These are phyloP conservation scores for Dryobates pubescens DNA, from an alignment of 2,797 vertebrate species.

Conservation along the genomic window DNA sequence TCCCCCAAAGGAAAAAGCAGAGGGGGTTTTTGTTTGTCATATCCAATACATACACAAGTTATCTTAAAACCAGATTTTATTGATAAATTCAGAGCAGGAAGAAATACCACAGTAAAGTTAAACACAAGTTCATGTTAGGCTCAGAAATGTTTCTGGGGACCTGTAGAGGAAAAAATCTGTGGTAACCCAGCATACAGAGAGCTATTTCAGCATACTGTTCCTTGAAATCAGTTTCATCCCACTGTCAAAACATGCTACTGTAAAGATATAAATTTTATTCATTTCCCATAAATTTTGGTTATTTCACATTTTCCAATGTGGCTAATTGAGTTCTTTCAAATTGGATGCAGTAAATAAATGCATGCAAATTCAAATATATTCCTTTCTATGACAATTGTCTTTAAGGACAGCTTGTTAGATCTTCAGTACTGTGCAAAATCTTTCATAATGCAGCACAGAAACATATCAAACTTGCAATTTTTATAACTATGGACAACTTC, in stretches of 20 bases:
- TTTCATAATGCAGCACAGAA: not conserved
- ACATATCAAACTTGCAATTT: not conserved
- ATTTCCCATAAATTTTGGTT: not conserved
- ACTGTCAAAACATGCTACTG: not conserved
- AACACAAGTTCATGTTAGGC: not conserved
- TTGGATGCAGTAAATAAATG: not conserved
- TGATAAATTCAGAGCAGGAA: constrained; percentile 43
- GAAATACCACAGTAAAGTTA: constrained; percentile 18
- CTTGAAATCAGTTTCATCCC: not conserved
- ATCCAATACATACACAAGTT: constrained; percentile 34
- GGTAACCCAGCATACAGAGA: not conserved
- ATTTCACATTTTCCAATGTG: not conserved
- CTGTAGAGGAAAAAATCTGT: not conserved
- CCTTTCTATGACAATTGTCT: not conserved
- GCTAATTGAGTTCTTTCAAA: not conserved
- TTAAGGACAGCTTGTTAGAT: not conserved
- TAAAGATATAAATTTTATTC: not conserved
- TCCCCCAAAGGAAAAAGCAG: not conserved
- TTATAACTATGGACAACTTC: not conserved
- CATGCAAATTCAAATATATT: constrained; percentile 8
- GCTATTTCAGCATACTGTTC: not conserved
- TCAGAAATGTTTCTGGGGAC: not conserved
- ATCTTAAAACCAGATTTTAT: constrained; percentile 52
- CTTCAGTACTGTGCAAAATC: not conserved
- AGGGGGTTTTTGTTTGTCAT: not conserved